phyloP scores from a whole-genome alignment of 2,113 vertebrate genomes.

The Ascaphus truei region DNA sequence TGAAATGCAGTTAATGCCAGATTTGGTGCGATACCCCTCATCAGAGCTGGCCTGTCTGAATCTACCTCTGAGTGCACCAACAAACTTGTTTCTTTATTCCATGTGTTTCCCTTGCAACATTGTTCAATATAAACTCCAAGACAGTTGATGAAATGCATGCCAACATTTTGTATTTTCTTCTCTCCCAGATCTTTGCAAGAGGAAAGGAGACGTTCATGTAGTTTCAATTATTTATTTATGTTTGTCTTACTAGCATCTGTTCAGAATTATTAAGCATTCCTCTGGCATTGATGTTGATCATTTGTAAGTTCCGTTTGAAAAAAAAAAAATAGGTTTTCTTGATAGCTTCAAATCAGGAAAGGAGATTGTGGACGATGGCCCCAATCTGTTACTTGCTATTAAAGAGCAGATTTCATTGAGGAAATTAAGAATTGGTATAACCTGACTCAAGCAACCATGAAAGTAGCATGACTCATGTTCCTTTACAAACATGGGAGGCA shows the following conservation, averaged over 20 bases:
- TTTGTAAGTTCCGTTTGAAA: background rate
- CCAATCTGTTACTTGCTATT: conserved; percentile 20
- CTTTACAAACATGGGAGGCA: background rate
- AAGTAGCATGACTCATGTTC: conserved; percentile 13
- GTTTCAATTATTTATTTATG: background rate
- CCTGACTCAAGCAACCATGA: conserved; percentile 9
- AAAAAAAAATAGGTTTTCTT: background rate
- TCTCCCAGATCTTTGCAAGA: background rate
- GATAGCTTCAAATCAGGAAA: background rate
- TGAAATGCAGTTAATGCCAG: too few relatives aligned
- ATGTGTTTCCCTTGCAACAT: too few relatives aligned
- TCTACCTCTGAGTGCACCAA: too few relatives aligned
- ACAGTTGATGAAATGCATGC: background rate
- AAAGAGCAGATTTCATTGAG: conserved; percentile 7
- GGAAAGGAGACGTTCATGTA: background rate
- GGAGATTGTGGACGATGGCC: background rate
- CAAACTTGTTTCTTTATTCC: too few relatives aligned
- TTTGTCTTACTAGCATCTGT: conserved; percentile 7
- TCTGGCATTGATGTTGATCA: conserved; percentile 24
- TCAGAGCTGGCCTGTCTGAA: too few relatives aligned
- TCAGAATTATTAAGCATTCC: conserved; percentile 27
- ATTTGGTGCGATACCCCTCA: too few relatives aligned
- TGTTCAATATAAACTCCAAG: too few relatives aligned
- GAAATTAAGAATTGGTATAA: conserved; percentile 3
- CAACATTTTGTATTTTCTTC: background rate